Conservation (phyloP, 2,113 vertebrate species). For the Sialia sialis region DNA sequence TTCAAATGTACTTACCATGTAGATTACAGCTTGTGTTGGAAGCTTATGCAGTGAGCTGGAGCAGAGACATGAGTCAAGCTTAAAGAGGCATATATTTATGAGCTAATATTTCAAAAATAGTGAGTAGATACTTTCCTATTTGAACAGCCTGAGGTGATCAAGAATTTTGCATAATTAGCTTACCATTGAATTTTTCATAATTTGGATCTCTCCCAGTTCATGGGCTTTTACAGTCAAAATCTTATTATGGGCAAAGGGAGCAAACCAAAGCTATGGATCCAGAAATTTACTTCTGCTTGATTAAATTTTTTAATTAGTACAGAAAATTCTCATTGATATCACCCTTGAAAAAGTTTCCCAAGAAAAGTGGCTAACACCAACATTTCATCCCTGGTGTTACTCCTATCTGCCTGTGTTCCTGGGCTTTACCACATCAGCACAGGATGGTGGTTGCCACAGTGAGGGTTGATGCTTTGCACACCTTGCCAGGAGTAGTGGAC, state of each 20-base stretch:
- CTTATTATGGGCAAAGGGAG: background rate
- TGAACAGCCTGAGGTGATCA: background rate
- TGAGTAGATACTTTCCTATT: background rate
- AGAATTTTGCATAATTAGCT: background rate
- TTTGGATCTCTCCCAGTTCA: background rate
- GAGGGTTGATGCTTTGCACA: rapidly evolving
- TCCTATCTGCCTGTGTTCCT: rapidly evolving
- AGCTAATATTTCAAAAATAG: background rate
- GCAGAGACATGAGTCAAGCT: background rate
- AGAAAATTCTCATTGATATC: background rate
- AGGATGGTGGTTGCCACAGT: background rate
- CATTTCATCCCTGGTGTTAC: background rate
- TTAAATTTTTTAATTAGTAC: background rate
- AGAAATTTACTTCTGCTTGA: background rate
- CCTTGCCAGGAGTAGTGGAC: background rate
- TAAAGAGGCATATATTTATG: background rate
- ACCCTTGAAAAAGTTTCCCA: background rate
- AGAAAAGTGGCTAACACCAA: background rate
- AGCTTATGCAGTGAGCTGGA: background rate
- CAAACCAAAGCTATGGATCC: background rate
- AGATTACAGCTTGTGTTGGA: background rate
- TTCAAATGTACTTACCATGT: background rate
- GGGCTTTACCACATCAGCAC: background rate
- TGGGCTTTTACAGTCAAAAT: background rate
- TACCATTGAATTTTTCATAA: background rate